Base-by-base conservation (phyloP, 2,113 vertebrate species). In the Lonchura striata region DNA sequence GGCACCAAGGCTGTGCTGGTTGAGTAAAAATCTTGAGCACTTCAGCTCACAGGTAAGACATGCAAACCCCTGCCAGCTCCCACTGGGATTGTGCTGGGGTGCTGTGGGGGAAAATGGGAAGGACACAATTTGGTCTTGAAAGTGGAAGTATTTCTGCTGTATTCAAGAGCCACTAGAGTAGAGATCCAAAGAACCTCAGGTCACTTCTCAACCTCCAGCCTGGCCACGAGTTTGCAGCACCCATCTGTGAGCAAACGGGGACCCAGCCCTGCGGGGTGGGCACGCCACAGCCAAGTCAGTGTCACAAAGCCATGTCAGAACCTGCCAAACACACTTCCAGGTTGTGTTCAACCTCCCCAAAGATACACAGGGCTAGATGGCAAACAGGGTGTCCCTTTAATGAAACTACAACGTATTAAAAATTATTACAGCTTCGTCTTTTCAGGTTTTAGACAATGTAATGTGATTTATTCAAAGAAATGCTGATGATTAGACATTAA, bases 401-500 rank as follows among this genome's bases (percentile, higher is more conserved):
- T 92, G 96, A 96, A 97, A 96, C 92, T 79, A 96, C 95, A 92
- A 96, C 96, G 61, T 97, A 97, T 97, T 97, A 97, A 96, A 96
- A 97, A 97, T 93, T 97, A 97, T 97, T 97, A 96, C 95, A 96
- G 96, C 96, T 87, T 92, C 93, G 44, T 95, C 96, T 97, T 97
- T 97, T 97, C 97, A 97, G 97, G 97, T 97, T 97, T 97, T 96
- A 97, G 96, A 97, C 97, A 97, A 97, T 97, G 95, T 97, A 97
- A 97, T 95, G 97, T 97, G 96, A 97, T 97, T 97, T 97, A 97
- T 97, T 96, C 96, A 97, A 97, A 97, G 97, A 97, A 97, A 97
- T 96, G 97, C 96, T 97, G 97, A 97, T 97, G 97, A 97, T 97
- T 97, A 97, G 97, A 97, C 96, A 96, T 97, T 97, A 97, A 97